These are phyloP conservation scores for Mongoloraphidia duomilia DNA, from an alignment of 2,888 invertebrate genomes.

Conservation along the genomic window DNA sequence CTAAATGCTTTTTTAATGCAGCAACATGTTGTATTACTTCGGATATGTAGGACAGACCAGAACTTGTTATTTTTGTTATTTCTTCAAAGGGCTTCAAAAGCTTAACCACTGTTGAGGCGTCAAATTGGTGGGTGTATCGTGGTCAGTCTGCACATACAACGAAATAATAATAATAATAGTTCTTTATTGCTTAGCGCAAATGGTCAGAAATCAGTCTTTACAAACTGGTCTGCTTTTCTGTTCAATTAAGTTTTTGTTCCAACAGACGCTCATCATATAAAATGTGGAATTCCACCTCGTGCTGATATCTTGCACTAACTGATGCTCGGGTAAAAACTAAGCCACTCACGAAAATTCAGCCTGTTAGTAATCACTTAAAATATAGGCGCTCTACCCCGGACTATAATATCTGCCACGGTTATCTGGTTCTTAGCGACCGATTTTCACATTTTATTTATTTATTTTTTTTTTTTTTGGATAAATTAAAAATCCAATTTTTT, in stretches of 20 bases:
- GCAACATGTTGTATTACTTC: constrained; percentile 16
- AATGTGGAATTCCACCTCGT: constrained; percentile 15
- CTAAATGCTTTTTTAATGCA: constrained; percentile 11
- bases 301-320: constrained; percentile 14
- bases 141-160: constrained; percentile 10
- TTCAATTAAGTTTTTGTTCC: constrained; percentile 13
- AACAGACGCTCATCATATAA: constrained; percentile 10
- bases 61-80: constrained; percentile 16
- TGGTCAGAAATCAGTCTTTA: too few relatives aligned
- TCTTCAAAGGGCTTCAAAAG: constrained; percentile 13
- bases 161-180: constrained; percentile 10
- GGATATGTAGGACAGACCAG: constrained; percentile 13
- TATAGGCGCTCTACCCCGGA: too few relatives aligned
- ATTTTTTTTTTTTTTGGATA: too few relatives aligned
- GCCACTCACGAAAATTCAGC: too few relatives aligned
- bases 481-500: too few relatives aligned
- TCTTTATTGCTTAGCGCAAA: too few relatives aligned
- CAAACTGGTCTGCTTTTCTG: too few relatives aligned
- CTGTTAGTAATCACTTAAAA: too few relatives aligned
- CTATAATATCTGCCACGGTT: too few relatives aligned
- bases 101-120: constrained; percentile 10
- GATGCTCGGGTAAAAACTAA: constrained; percentile 16
- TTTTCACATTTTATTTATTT: too few relatives aligned
- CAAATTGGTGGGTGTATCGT: constrained; percentile 9
- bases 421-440: too few relatives aligned